phyloP scores from a whole-genome alignment of 2,888 invertebrate genomes.

The Malachius bipustulatus region DNA sequence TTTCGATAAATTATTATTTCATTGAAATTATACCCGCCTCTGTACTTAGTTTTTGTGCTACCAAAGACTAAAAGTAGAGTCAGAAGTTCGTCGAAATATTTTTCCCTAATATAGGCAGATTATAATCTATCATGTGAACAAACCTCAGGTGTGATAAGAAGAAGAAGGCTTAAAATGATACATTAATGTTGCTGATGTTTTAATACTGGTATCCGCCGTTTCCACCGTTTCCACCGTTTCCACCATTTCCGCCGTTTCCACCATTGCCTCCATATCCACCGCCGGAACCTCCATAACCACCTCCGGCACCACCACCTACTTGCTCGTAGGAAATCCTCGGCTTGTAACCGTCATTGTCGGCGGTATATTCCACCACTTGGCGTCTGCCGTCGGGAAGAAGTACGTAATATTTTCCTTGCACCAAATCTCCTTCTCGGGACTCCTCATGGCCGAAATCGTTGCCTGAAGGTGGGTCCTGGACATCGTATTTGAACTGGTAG shows the following conservation, averaged over 20 bases:
- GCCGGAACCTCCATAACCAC: conserved; percentile 20
- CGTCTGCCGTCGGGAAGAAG: conserved; percentile 54
- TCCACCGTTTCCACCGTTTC: conserved; percentile 30
- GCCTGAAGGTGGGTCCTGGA: conserved; percentile 50
- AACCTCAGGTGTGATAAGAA: too few relatives aligned
- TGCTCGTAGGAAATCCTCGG: conserved; percentile 52
- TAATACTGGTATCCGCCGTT: conserved; percentile 36
- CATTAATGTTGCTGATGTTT: too few relatives aligned
- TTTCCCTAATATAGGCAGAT: too few relatives aligned
- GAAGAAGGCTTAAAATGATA: too few relatives aligned
- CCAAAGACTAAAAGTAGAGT: too few relatives aligned
- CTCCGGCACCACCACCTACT: too few relatives aligned
- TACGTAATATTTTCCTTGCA: conserved; percentile 57
- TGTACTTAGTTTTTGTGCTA: too few relatives aligned
- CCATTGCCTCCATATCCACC: conserved; percentile 24
- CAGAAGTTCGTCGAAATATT: too few relatives aligned
- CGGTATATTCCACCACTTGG: conserved; percentile 54
- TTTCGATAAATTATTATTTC: too few relatives aligned
- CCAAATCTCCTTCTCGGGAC: conserved; percentile 50
- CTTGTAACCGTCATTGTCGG: conserved; percentile 52
- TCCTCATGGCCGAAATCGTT: conserved; percentile 59
- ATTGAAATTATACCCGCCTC: too few relatives aligned
- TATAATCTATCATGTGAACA: too few relatives aligned
- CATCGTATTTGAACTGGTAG: conserved; percentile 56
- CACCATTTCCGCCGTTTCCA: conserved; percentile 29